Conservation (phyloP, 30 jellyfish, hydroid and myxozoan species). For the Catostylus mosaicus region DNA sequence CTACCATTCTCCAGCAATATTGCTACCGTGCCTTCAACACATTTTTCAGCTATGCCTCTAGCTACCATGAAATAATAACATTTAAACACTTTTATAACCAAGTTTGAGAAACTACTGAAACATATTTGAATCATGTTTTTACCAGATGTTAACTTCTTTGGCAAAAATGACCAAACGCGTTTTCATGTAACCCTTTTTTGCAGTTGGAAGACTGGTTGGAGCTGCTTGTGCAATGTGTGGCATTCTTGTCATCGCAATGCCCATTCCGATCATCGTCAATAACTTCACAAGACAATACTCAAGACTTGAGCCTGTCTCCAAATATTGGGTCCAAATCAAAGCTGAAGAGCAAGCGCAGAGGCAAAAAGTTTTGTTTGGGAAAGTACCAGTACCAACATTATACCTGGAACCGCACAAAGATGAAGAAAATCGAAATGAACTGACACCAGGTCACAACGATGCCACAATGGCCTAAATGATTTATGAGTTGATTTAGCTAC, state of each 20-base stretch:
- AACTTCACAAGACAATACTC: constrained; percentile 93
- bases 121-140: too few species aligned
- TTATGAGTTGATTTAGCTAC: not conserved
- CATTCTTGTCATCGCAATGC: constrained; percentile 96
- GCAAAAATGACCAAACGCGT: not conserved
- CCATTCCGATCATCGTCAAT: constrained; percentile 95
- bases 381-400: constrained; percentile 9
- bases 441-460: not conserved
- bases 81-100: too few species aligned
- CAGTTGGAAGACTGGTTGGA: constrained; percentile 96
- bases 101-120: too few species aligned
- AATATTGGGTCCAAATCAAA: constrained; percentile 77
- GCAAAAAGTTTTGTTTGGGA: constrained; percentile 15
- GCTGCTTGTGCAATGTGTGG: constrained; percentile 99
- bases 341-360: constrained; percentile 51
- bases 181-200: not conserved
- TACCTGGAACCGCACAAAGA: not conserved
- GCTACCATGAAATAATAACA: too few species aligned
- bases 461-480: not conserved
- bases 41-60: too few species aligned
- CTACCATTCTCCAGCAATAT: too few species aligned
- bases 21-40: too few species aligned
- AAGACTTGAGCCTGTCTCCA: constrained; percentile 90
- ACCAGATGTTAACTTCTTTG: too few species aligned
- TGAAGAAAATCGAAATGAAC: not conserved